Conservation (phyloP, 2,113 vertebrate genomes). For the Leucoraja erinaceus region DNA sequence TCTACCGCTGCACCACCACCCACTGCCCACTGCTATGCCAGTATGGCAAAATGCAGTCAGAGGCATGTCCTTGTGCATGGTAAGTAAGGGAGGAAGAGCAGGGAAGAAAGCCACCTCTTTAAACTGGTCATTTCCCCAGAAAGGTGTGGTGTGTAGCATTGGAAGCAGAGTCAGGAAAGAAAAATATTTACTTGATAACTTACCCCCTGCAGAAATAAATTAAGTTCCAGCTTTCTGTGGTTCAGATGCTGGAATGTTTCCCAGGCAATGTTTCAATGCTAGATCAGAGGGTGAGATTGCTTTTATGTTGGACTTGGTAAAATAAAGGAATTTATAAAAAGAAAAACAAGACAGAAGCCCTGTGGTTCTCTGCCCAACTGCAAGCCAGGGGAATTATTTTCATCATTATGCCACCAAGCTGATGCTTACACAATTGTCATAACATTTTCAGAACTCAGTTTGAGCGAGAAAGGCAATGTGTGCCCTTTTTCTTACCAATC, state of each 20-base stretch:
- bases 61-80: neutral
- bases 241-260: constrained; percentile 13
- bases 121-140: constrained; percentile 6
- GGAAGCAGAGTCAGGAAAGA: constrained; percentile 10
- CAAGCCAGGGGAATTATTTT: constrained; percentile 25
- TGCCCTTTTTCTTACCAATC: neutral
- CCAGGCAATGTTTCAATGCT: constrained; percentile 20
- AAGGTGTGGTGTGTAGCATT: constrained; percentile 22
- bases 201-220: constrained; percentile 24
- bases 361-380: neutral
- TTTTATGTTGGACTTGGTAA: constrained; percentile 12
- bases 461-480: neutral
- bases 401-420: neutral
- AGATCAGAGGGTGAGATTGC: constrained; percentile 7
- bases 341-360: constrained; percentile 5
- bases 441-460: constrained; percentile 1
- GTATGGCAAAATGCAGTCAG: neutral
- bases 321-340: constrained; percentile 18
- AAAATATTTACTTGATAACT: constrained; percentile 22
- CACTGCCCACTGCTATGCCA: neutral
- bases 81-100: neutral
- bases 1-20: neutral
- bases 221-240: neutral
- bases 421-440: neutral
- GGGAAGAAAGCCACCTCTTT: constrained; percentile 1